These are phyloP conservation scores for Engystomops pustulosus DNA, from an alignment of 2,113 vertebrate species.

Conservation along the genomic window DNA sequence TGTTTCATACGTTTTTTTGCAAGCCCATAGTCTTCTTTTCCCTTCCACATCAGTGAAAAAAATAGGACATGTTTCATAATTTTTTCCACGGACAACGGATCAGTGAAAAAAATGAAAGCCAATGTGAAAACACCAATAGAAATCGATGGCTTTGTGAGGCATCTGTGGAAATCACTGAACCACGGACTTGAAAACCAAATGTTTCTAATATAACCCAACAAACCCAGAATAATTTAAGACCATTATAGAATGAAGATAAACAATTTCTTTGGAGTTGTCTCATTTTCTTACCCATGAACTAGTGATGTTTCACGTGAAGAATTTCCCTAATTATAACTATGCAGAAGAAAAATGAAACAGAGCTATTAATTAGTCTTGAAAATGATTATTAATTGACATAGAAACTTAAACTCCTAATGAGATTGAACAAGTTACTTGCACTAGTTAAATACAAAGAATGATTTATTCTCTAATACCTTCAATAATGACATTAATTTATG, in stretches of 20 bases:
- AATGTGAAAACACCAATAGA: too few relatives aligned
- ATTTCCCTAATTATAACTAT: neutral
- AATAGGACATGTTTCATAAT: too few relatives aligned
- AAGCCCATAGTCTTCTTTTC: too few relatives aligned
- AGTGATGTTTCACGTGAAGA: neutral
- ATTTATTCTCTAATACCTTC: constrained; percentile 22
- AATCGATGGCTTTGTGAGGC: too few relatives aligned
- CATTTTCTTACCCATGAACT: neutral
- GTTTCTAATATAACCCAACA: neutral
- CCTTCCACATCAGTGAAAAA: too few relatives aligned
- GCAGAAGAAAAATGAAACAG: neutral
- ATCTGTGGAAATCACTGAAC: too few relatives aligned
- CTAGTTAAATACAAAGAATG: constrained; percentile 22
- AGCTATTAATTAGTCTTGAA: constrained; percentile 20
- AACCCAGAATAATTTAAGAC: neutral
- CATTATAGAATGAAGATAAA: neutral
- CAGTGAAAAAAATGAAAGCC: too few relatives aligned
- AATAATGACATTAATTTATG: constrained; percentile 34
- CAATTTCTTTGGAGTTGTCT: neutral
- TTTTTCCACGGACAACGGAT: too few relatives aligned
- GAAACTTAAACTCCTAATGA: constrained; percentile 33
- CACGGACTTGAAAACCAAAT: too few relatives aligned
- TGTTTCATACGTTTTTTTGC: too few relatives aligned
- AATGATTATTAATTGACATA: constrained; percentile 35
- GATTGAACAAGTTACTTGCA: constrained; percentile 17